Percentiles rank a stretch among this genome's conserved stretches.
Conservation (phyloP, 1,140 invertebrate genomes). For the Cyclargus thomasi region DNA sequence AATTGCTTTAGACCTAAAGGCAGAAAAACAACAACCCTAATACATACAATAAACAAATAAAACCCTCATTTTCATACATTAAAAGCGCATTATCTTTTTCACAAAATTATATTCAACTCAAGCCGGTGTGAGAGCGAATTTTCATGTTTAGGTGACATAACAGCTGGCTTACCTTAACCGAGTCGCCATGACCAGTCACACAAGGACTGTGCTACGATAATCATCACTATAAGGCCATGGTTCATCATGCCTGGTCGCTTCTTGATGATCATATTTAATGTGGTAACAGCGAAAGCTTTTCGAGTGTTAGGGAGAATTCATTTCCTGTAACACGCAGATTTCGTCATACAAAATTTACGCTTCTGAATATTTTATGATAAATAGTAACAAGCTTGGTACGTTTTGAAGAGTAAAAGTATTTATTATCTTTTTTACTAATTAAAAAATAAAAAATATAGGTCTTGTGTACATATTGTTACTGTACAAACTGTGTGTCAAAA, state of each 20-base stretch:
- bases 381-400: neutral
- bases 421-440: too few species aligned
- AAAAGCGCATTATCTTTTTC: neutral
- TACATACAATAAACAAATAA: neutral
- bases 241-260: neutral
- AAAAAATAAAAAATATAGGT: too few species aligned
- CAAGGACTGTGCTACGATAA: neutral
- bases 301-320: neutral
- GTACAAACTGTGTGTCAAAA: too few species aligned
- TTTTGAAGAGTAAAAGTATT: too few species aligned
- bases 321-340: constrained; percentile 5
- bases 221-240: neutral
- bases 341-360: constrained; percentile 3
- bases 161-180: neutral
- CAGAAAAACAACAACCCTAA: too few species aligned
- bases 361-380: neutral
- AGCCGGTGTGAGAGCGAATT: constrained; percentile 2
- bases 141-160: constrained; percentile 3
- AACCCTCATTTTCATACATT: neutral
- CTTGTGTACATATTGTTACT: too few species aligned
- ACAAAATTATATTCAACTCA: neutral
- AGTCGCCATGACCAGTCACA: neutral
- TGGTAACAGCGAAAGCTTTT: neutral
- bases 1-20: too few species aligned
- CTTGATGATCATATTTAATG: constrained; percentile 10